Base-by-base conservation (phyloP, 2,113 vertebrate species). In the Loxodonta africana region DNA sequence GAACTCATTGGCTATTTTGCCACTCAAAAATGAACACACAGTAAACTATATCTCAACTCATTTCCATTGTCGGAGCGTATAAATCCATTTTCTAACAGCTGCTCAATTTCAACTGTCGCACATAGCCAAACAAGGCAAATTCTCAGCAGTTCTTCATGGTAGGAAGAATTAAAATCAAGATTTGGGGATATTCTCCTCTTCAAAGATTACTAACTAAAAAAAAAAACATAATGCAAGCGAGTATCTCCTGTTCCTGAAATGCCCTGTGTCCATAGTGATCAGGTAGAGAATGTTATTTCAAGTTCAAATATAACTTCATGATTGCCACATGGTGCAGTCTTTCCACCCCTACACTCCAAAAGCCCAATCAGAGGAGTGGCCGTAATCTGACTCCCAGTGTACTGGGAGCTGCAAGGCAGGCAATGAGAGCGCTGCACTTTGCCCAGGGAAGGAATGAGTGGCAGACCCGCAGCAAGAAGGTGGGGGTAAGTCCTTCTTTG, bases 381-480 rank as follows among this genome's bases (percentile, higher is more conserved):
- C 80, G 98, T 98, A 98, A 98, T 97, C 97, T 98, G 98, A 98
- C 95, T 98, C 98, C 97, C 30, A 28, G 91, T 14, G 48, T 91
- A n/a, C 97, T 92, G 94, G 37, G 80, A 97, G 92, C 84, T 3
- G 44, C 4, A 1, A 90, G 76, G 76, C 96, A 94, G 95, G 97
- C 97, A 65, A 97, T 93, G 95, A 95, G 93, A 93, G 46, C 94
- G 11, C 65, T 28, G 97, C 98, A 98, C 97, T 97, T 97, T 92
- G 89, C 91, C 97, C 96, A 80, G 96, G 96, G 97, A 96, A 98
- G 99, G 98, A 96, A 99, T 99, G 99, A 99, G 98, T 97, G 98
- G 97, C 94, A 95, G 98, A 98, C 95, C 98, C 63, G 98, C 97
- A 57, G 95, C 97, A 4, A 94, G 97, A 92, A 81, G 97, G 97